Evolutionary conservation across 2,888 invertebrate genomes (phyloP).

Genomic region (Macaria liturata): DNA sequence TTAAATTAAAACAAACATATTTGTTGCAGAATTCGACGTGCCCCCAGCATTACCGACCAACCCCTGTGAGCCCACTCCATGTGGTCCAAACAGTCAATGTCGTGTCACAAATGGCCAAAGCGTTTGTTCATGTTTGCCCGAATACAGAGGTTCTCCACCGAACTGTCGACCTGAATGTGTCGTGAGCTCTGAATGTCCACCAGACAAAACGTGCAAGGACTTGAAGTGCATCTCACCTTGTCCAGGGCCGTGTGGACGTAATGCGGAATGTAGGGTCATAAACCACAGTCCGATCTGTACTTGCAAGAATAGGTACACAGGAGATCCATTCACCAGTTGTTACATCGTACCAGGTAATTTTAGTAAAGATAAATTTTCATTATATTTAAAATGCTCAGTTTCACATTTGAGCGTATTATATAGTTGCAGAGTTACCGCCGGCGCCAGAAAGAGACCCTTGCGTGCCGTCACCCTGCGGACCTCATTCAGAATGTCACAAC

Average conservation of each 20-base stretch:
- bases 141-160: conserved; percentile 87
- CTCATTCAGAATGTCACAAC: conserved; percentile 84
- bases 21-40: conserved; percentile 50
- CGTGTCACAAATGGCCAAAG: conserved; percentile 83
- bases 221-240: conserved; percentile 89
- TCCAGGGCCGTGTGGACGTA: conserved; percentile 87
- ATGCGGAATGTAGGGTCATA: conserved; percentile 87
- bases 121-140: conserved; percentile 88
- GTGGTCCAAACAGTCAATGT: conserved; percentile 86
- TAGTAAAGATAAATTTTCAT: too few relatives aligned
- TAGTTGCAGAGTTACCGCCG: conserved; percentile 58
- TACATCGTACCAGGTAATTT: conserved; percentile 71
- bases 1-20: too few relatives aligned
- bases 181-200: conserved; percentile 86
- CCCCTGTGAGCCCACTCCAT: conserved; percentile 85
- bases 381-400: too few relatives aligned
- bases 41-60: conserved; percentile 51
- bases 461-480: conserved; percentile 87
- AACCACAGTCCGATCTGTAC: conserved; percentile 89
- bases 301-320: conserved; percentile 83
- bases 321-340: conserved; percentile 87
- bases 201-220: conserved; percentile 85
- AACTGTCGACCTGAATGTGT: conserved; percentile 89
- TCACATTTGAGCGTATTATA: conserved; percentile 24
- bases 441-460: conserved; percentile 82